Percentiles rank a stretch among this genome's conserved stretches.
Evolutionary conservation across 2,113 vertebrate genomes (phyloP).

Genomic region (Chaenocephalus aceratus): DNA sequence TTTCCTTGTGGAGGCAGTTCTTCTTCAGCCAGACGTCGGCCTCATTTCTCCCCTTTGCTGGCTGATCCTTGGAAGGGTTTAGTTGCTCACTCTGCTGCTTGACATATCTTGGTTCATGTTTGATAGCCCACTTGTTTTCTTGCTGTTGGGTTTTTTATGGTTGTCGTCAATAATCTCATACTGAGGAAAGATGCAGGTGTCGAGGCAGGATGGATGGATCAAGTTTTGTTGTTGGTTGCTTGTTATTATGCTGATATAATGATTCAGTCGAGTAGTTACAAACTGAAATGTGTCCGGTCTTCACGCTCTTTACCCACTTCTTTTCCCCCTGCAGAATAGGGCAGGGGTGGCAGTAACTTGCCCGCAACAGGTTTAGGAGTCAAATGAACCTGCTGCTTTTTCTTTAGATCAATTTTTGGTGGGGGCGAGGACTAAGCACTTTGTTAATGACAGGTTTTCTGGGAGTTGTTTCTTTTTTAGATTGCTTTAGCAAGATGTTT

Average conservation of each 20-base stretch:
- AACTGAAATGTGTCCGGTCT: background rate
- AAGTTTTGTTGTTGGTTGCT: conserved; percentile 18
- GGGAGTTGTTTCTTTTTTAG: conserved; percentile 29
- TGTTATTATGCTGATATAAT: background rate
- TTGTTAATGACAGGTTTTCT: background rate
- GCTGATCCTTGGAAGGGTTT: conserved; percentile 9
- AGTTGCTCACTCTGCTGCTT: conserved; percentile 18
- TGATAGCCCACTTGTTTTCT: conserved; percentile 16
- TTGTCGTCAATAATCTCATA: conserved; percentile 72
- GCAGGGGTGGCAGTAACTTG: rapidly evolving
- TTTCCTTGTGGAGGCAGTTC: background rate
- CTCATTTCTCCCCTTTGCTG: conserved; percentile 3
- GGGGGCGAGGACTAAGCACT: background rate
- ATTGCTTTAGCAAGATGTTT: conserved; percentile 7
- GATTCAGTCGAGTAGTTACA: background rate
- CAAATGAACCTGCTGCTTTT: background rate
- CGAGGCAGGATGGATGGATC: conserved; percentile 41
- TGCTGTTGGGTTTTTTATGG: rapidly evolving
- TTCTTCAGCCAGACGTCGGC: background rate
- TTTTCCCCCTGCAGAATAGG: conserved; percentile 14
- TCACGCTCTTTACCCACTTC: background rate
- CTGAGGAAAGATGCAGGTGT: conserved; percentile 63
- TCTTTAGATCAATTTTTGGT: conserved; percentile 18
- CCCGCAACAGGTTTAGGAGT: background rate
- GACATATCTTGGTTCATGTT: conserved; percentile 11